Evolutionary conservation across 2,888 invertebrate species (phyloP), one percentile per base, ranked within the genome.

Genomic region (Drosophila leonis): DNA sequence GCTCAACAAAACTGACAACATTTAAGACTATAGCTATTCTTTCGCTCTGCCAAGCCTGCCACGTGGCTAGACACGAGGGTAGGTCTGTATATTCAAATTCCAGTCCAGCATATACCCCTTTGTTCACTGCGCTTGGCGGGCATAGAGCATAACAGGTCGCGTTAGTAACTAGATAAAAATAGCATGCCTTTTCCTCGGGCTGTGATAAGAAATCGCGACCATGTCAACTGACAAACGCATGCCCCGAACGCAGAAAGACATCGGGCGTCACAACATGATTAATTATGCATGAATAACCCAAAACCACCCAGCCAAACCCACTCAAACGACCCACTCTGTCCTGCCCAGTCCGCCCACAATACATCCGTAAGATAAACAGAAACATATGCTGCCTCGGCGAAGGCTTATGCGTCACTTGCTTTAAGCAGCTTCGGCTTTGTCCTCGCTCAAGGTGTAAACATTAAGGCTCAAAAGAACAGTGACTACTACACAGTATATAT

Each of bases 111-210:
- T 48, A 48, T 29, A 29, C 31, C 31, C 49, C 0, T 49, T 31
- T 49, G 7, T 1, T 12, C 2, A 0, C 48, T 13, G 0, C 31
- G 4, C 1, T 49, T 7, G 49, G n/a, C 52, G 52, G 33, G 24
- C 35, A 31, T 15, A 9, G 31, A 41, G 13, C 49, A 49, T 31
- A 57, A 71, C 37, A 27, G 55, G 44, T 54, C 42, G 51, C 56
- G 49, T 66, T 69, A 73, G 80, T 61, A 64, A 75, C 64, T 83
- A 87, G 84, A 87, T 87, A 87, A 87, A 89, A 87, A 78, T 81
- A 70, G 70, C 78, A 62, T 71, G 52, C 39, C 69, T 46, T 65
- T 61, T 68, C 66, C 66, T 48, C 51, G 75, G 83, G 80, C 76
- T 72, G 52, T 72, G 83, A 83, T 83, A 88, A 86, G 80, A 83